Base-by-base conservation (phyloP, 2,113 vertebrate species). In the Cinclus cinclus region DNA sequence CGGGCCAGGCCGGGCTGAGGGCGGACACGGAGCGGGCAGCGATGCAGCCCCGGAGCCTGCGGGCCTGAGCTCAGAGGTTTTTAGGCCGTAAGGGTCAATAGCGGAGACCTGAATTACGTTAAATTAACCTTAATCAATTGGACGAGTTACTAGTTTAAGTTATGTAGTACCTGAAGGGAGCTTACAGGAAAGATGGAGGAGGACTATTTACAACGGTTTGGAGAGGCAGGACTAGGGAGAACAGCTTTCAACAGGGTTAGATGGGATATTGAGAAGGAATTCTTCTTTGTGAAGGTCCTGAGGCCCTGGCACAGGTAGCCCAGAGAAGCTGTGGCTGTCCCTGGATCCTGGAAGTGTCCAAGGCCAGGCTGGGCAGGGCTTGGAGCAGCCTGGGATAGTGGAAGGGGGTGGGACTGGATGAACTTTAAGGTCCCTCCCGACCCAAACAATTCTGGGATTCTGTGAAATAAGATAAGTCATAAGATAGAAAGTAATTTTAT, bases 1-100 rank as follows among this genome's bases (percentile, higher is more conserved):
- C 41, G 10, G 46, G 31, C 14, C 22, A 39, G 46, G 47, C 64
- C 4, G 70, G 42, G 63, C 77, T 42, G 46, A 13, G 18, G 30
- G 35, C 49, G 27, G 24, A 3, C 69, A 11, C 37, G 83, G 83
- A 11, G 37, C 53, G 37, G 10, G 77, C 6, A 3, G 55, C 35
- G 50, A 0, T 3, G 10, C 39, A 14, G 47, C 76, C 16, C 25
- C 7, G 4, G 35, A 2, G 15, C 49, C 31, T 6, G 62, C 22
- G 17, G 24, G 21, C 3, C 7, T 7, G 33, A 13, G 11, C 20
- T 49, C 19, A 4, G 23, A 17, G n/a, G 2, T 53, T 49, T 28
- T 21, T 22, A 5, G n/a, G 20, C 42, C 16, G 0, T 3, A 1
- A 6, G 5, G 7, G 14, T 21, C 58, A 7, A 2, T 15, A 27